A percentile compares a stretch with the other conserved stretches of the same genome.
Conservation (phyloP, 1,140 invertebrate species). For the Aethina tumida region DNA sequence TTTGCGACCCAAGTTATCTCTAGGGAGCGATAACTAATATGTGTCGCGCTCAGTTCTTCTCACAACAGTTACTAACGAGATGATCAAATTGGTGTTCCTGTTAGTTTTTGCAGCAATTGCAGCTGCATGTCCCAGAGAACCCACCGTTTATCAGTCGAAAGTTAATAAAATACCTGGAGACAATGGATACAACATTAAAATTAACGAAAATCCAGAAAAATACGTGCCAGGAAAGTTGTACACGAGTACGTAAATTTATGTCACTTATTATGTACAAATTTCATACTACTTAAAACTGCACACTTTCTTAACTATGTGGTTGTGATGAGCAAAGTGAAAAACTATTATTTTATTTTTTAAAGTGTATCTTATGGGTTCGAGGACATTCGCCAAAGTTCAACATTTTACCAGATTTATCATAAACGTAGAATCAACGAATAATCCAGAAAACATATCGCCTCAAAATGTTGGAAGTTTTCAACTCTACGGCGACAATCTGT, state of each 20-base stretch:
- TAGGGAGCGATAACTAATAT: no score
- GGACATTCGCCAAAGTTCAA: constrained; percentile 52
- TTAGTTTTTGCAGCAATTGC: constrained; percentile 9
- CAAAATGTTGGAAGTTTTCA: constrained; percentile 64
- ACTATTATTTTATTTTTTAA: constrained; percentile 8
- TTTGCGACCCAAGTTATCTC: no score
- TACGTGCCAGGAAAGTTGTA: constrained; percentile 71
- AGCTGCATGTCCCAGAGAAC: constrained; percentile 23
- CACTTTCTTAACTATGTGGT: neutral
- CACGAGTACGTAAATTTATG: constrained; percentile 47
- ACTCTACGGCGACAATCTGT: constrained; percentile 68
- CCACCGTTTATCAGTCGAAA: constrained; percentile 30
- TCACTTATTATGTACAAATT: constrained; percentile 2
- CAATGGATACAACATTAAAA: constrained; percentile 67
- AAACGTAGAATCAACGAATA: constrained; percentile 56
- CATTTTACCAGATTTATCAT: constrained; percentile 76
- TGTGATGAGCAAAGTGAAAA: constrained; percentile 1
- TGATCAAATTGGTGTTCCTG: neutral
- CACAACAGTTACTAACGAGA: no score
- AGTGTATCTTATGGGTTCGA: constrained; percentile 68
- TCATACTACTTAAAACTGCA: neutral
- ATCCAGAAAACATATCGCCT: constrained; percentile 40
- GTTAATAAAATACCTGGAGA: constrained; percentile 54
- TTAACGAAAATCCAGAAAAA: constrained; percentile 63
- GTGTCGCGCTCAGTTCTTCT: no score